Base-by-base conservation (phyloP, 2,888 invertebrate species). In the Thecophora atra region DNA sequence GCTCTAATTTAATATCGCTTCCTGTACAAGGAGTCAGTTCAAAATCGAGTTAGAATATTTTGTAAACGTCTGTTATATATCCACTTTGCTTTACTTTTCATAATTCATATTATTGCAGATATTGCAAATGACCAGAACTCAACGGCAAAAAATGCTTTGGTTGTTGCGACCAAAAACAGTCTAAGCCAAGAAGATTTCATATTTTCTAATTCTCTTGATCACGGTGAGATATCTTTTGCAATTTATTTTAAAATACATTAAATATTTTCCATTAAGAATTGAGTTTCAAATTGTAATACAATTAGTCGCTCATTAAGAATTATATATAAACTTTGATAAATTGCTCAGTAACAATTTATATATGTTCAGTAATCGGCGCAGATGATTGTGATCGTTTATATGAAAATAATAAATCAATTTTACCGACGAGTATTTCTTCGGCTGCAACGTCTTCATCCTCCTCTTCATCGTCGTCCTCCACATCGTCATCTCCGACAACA, bases 201-300 rank as follows among this genome's bases (percentile, higher is more conserved):
- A 62, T 83, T 83, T 78, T 81, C 81, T 72, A 81, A 81, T 77
- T 81, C 84, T 65, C 78, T 85, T 66, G 84, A 84, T 77, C 83
- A 83, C 74, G 84, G 84, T 85, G 81, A 77, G 73, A 47, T 69
- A 47, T 17, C 51, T 69, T 7, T 70, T 21, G 1, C 5, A 47
- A 44, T 26, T 37, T 17, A 28, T 17, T 42, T 70, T 42, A 54
- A n/a, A 47, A 56, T 47, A 28, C n/a, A 5, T 26, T 63, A 47
- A 62, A 47, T 66, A 54, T 60, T 67, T 62, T 37, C 37, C 37
- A 11, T 37, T 37, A 8, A 37, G 11, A 37, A n/a, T n/a, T n/a
- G n/a, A n/a, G n/a, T n/a, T n/a, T n/a, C n/a, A n/a, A n/a, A n/a
- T n/a, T n/a, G n/a, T n/a, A n/a, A n/a, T n/a, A n/a, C n/a, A n/a